Conservation (phyloP, 1,140 invertebrate genomes). For the Zaprionus taronus region DNA sequence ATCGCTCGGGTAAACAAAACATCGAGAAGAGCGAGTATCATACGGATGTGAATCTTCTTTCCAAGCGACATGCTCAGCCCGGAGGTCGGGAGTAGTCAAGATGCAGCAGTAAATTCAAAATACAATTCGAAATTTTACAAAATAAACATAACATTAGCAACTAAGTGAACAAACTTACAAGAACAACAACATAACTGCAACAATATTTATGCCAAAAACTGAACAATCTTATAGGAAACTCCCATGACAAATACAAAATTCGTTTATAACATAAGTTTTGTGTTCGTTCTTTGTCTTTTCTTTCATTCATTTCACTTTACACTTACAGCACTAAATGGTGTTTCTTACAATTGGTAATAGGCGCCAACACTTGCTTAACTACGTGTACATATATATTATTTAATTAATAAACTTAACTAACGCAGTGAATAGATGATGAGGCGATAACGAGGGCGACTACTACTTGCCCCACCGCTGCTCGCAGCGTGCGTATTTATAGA, state of each 20-base stretch:
- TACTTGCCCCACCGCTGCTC: conserved; percentile 84
- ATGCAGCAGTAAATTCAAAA: conserved; percentile 2
- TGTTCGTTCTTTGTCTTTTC: conserved; percentile 4
- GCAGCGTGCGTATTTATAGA: conserved; percentile 76
- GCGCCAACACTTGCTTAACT: conserved; percentile 19
- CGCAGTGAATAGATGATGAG: not conserved
- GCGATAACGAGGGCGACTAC: conserved; percentile 9
- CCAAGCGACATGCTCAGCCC: conserved; percentile 60
- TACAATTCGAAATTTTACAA: conserved; percentile 16
- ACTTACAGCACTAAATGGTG: conserved; percentile 52
- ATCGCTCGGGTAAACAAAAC: conserved; percentile 52
- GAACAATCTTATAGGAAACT: conserved; percentile 16
- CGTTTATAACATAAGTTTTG: conserved; percentile 48
- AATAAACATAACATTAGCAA: conserved; percentile 58
- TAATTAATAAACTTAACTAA: conserved; percentile 57
- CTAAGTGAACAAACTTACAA: conserved; percentile 54
- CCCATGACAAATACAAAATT: conserved; percentile 57
- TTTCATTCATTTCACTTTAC: conserved; percentile 32
- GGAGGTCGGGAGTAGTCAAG: conserved; percentile 32
- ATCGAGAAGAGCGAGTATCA: conserved; percentile 66
- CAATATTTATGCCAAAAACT: conserved; percentile 11
- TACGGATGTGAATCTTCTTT: conserved; percentile 63
- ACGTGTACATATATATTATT: conserved; percentile 45
- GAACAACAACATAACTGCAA: conserved; percentile 3
- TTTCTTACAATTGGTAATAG: conserved; percentile 20